Evolutionary conservation across 2,113 vertebrate species (phyloP).

Genomic region (Nicator chloris): DNA sequence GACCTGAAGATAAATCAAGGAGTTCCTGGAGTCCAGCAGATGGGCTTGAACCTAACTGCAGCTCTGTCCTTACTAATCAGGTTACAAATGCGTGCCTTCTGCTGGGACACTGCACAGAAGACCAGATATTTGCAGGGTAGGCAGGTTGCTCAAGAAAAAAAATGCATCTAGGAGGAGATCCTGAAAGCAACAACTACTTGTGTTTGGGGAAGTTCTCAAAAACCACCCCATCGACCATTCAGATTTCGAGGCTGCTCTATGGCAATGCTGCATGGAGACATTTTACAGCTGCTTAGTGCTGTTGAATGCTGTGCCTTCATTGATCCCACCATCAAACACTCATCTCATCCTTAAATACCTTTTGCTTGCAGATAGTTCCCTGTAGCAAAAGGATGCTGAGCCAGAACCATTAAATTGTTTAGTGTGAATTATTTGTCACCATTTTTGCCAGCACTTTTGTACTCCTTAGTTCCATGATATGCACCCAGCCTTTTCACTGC

Average conservation of each 20-base stretch:
- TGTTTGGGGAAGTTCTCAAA: neutral
- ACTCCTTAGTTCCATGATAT: neutral
- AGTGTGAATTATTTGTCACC: neutral
- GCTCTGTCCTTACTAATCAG: neutral
- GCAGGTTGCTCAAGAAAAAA: neutral
- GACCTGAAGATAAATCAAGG: neutral
- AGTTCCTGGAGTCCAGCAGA: neutral
- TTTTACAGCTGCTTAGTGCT: neutral
- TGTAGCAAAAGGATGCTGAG: neutral
- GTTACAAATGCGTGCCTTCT: neutral
- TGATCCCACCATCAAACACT: neutral
- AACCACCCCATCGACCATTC: fast-evolving
- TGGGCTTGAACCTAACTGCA: neutral
- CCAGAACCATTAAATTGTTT: neutral
- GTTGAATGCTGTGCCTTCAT: neutral
- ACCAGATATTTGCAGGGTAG: neutral
- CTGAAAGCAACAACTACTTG: neutral
- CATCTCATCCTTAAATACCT: neutral
- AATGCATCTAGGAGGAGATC: neutral
- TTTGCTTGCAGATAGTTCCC: neutral
- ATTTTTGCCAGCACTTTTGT: neutral
- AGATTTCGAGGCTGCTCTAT: neutral
- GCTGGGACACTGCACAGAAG: neutral
- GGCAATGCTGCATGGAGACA: neutral
- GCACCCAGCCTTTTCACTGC: neutral